A percentile compares a stretch with the other conserved stretches of the same genome.
These are phyloP conservation scores for Atethmia centrago DNA, from an alignment of 2,888 invertebrate species.

Conservation along the genomic window DNA sequence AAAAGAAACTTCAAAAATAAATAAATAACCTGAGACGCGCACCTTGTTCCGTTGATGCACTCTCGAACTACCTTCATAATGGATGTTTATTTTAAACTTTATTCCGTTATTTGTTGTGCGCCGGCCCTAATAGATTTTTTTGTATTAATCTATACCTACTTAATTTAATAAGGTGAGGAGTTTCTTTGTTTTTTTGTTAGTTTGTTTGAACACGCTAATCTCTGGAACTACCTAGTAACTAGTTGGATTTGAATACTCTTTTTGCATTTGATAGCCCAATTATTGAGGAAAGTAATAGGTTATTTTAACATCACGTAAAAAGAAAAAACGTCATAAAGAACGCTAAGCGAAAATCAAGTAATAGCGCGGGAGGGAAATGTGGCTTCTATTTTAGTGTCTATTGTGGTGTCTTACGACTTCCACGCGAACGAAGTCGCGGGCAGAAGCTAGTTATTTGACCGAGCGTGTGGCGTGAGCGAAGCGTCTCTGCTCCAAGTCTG, in stretches of 20 bases:
- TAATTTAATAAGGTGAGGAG: too few relatives aligned
- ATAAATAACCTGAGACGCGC: neutral
- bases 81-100: neutral
- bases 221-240: neutral
- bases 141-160: too few relatives aligned
- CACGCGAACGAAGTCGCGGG: neutral
- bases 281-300: too few relatives aligned
- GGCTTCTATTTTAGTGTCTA: neutral
- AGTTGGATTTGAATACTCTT: neutral
- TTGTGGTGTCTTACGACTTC: neutral
- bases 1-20: neutral
- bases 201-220: neutral
- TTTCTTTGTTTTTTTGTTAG: too few relatives aligned
- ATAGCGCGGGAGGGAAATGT: neutral
- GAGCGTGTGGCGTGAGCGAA: too few relatives aligned
- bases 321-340: neutral
- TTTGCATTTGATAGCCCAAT: too few relatives aligned
- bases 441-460: too few relatives aligned
- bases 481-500: too few relatives aligned
- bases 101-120: neutral
- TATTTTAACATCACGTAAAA: neutral
- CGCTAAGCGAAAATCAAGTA: neutral
- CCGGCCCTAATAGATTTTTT: too few relatives aligned
- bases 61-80: neutral
- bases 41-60: neutral